These are phyloP conservation scores for Enoplosus armatus DNA, from an alignment of 2,797 vertebrate species.

Conservation along the genomic window DNA sequence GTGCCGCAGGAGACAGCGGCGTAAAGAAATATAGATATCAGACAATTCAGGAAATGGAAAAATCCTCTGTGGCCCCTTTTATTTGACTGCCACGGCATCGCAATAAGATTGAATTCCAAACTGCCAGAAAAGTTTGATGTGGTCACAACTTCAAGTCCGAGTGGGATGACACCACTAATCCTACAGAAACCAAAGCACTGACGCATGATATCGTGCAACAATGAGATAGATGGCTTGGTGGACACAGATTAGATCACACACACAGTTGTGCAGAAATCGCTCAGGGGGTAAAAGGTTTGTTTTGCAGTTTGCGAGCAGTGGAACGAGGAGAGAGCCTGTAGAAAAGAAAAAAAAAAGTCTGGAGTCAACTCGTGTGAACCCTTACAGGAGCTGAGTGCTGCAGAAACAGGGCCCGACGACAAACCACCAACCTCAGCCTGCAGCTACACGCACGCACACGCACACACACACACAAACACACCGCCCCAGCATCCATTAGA, in stretches of 20 bases:
- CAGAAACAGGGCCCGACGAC: slow-evolving; percentile 30
- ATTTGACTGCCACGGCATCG: not conserved
- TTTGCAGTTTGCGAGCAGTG: slow-evolving; percentile 28
- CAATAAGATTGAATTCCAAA: not conserved
- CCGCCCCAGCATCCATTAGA: slow-evolving; percentile 46
- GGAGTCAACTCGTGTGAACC: slow-evolving; percentile 63
- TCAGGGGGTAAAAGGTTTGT: slow-evolving; percentile 28
- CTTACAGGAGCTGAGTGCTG: slow-evolving; percentile 40
- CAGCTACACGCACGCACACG: slow-evolving; percentile 27
- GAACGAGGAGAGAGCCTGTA: slow-evolving; percentile 16
- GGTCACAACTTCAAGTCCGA: slow-evolving; percentile 1
- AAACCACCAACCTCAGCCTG: slow-evolving; percentile 28
- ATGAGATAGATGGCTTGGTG: slow-evolving; percentile 13
- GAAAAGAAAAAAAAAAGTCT: slow-evolving; percentile 32
- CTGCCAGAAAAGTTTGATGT: slow-evolving; percentile 15
- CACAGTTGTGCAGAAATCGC: slow-evolving; percentile 2
- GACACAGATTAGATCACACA: not conserved
- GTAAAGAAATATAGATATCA: too few relatives aligned
- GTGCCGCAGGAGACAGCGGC: not conserved
- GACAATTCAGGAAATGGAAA: not conserved
- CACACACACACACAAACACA: slow-evolving; percentile 5
- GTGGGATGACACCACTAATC: slow-evolving; percentile 13
- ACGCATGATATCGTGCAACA: slow-evolving; percentile 26
- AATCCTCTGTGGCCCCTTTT: not conserved
- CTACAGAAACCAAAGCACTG: slow-evolving; percentile 15